Evolutionary conservation across 2,888 invertebrate genomes (phyloP), one percentile per base, ranked within the genome.

Genomic region (Xanthorhoe designata): DNA sequence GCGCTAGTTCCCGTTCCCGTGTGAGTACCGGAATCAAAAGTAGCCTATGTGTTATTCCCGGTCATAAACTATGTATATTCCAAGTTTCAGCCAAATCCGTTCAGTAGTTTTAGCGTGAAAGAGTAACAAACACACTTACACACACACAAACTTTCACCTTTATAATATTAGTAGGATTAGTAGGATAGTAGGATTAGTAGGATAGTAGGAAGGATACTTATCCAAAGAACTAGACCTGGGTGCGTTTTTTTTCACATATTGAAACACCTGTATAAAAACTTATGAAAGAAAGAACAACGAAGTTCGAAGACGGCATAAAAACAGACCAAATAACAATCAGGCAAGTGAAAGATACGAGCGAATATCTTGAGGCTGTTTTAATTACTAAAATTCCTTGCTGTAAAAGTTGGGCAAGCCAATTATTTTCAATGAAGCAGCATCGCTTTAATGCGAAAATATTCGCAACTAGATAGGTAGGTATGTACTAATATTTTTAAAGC

Each of bases 321-420:
- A 71, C 70, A 68, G 49, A 72, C 51, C 61, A 60, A 68, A 68
- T 55, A 59, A 60, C 54, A 67, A 63, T 45, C 56, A 32, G 63
- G 61, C 74, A 74, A 72, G 70, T 74, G 71, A 61, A 67, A 59
- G 58, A 60, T 57, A 63, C 24, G 58, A 60, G 38, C 58, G 52
- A 59, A 68, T 73, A 72, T 62, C 66, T 68, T 52, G 62, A 68
- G 63, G 35, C 35, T 58, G 51, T 52, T 52, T 57, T 42, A 49
- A 57, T 56, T 47, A 64, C 54, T 57, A 49, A 56, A 59, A 63
- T 63, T 64, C 57, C 47, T 49, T 57, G 51, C 38, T 65, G 32
- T 61, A 35, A 60, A 57, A 55, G 50, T 15, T 7, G 47, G 17
- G 32, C 0, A 32, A 32, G 8, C 32, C 45, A 7, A 47, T 13